These are phyloP conservation scores for Vesta saturnalis DNA, from an alignment of 2,888 invertebrate species.

Conservation along the genomic window DNA sequence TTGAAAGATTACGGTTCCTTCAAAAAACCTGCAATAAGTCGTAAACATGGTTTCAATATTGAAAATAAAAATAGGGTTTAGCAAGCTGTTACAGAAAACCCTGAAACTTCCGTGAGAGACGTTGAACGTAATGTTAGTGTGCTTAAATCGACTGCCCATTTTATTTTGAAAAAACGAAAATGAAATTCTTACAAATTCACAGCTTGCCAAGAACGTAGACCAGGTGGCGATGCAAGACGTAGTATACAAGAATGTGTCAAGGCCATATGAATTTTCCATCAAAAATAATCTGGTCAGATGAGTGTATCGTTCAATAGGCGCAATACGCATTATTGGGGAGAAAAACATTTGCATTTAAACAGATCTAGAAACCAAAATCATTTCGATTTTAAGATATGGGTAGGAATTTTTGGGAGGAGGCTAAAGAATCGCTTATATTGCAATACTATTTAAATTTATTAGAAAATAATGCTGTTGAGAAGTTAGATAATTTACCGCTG, in stretches of 20 bases:
- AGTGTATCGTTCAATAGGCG: background rate
- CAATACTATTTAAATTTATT: too few species aligned
- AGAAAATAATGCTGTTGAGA: background rate
- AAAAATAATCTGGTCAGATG: background rate
- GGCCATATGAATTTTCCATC: background rate
- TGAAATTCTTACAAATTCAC: background rate
- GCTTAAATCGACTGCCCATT: background rate
- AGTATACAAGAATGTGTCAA: background rate
- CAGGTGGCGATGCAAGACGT: too few species aligned
- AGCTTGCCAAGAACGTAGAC: background rate
- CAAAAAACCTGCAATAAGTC: background rate
- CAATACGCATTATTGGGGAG: background rate
- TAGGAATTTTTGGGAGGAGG: background rate
- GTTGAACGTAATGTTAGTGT: background rate
- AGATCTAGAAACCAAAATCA: background rate
- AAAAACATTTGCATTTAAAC: background rate
- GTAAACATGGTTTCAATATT: background rate
- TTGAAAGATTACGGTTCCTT: background rate
- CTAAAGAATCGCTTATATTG: too few species aligned
- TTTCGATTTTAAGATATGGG: background rate
- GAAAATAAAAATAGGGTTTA: too few species aligned
- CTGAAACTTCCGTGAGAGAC: too few species aligned
- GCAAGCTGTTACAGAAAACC: too few species aligned
- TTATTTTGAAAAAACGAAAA: background rate
- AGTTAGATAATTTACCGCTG: too few species aligned